Base-by-base conservation (phyloP, 2,888 invertebrate species). In the Podotricha telesiphe region DNA sequence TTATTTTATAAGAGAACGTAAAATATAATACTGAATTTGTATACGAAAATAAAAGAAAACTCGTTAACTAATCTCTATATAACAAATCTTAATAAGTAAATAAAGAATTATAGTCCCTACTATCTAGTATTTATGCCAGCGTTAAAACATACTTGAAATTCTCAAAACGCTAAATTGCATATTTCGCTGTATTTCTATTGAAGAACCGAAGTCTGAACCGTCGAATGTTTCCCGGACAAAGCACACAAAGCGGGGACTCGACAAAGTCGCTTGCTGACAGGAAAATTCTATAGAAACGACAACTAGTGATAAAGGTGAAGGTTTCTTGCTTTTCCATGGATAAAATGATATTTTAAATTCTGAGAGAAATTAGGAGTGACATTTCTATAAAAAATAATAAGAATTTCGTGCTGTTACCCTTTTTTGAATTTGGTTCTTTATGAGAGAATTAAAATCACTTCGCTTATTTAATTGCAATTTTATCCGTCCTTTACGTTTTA, bases 221-320 rank as follows among this genome's bases (percentile, higher is more conserved):
- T 70, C 47, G 64, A 70, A 74, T 69, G 68, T 68, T 72, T 73
- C 68, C 71, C 47, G 65, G 69, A 72, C 69, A 72, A 73, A 75
- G 71, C 75, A 65, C 47, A 72, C 69, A 67, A 76, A 66, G 68
- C 71, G 66, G 59, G 64, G 56, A 65, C 65, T 70, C 58, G 65
- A 71, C 73, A 73, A 73, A 73, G 70, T 73, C 68, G 70, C 51
- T 69, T 59, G 53, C 68, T 65, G 69, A 68, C 73, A 69, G 71
- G 70, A 66, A 65, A 73, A 73, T 75, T 71, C 68, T 70, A 71
- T 72, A 62, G 68, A 59, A 51, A 59, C 56, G 67, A 59, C 67
- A 68, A 72, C 71, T 64, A 68, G 50, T 65, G 55, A 61, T 62
- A 66, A 66, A 64, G 48, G 51, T 58, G 45, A 45, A 50, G 48